A percentile compares a stretch with the other conserved stretches of the same genome.
phyloP scores from a whole-genome alignment of 2,113 vertebrate genomes.

The Ptyas mucosa region DNA sequence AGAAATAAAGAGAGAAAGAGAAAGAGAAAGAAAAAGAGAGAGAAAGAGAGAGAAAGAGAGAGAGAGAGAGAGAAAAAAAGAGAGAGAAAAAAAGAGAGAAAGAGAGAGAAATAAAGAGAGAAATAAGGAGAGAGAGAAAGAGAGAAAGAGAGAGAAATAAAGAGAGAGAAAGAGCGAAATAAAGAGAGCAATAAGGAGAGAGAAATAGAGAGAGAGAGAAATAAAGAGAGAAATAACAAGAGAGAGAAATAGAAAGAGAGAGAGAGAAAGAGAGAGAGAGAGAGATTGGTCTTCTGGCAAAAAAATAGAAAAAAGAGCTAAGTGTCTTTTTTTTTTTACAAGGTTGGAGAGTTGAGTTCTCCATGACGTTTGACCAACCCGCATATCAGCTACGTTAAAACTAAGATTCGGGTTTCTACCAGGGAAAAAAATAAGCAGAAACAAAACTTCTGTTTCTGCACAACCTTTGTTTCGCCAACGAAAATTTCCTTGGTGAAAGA shows the following conservation, averaged over 20 bases:
- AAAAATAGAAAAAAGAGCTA: not conserved
- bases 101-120: not conserved
- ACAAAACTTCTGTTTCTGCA: not conserved
- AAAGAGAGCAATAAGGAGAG: too few relatives aligned
- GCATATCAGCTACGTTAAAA: not conserved
- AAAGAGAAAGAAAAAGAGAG: not conserved
- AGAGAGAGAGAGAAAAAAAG: not conserved
- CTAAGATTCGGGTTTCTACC: not conserved
- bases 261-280: too few relatives aligned
- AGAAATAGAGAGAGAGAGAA: too few relatives aligned
- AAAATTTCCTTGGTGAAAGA: not conserved
- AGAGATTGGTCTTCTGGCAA: not conserved
- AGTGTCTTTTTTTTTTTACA: not conserved
- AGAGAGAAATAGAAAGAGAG: too few relatives aligned
- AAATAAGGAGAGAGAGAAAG: too few relatives aligned
- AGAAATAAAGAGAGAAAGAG: accelerated
- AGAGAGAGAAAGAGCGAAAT: too few relatives aligned
- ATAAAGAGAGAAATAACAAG: accelerated
- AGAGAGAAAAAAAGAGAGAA: not conserved
- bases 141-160: too few relatives aligned
- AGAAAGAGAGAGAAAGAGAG: too few relatives aligned
- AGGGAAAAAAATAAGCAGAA: not conserved
- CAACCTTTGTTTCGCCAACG: accelerated
- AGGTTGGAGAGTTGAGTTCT: not conserved
- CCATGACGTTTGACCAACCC: not conserved